A percentile compares a stretch with the other conserved stretches of the same genome.
Conservation (phyloP, 2,888 invertebrate species). For the Hylaea fasciaria region DNA sequence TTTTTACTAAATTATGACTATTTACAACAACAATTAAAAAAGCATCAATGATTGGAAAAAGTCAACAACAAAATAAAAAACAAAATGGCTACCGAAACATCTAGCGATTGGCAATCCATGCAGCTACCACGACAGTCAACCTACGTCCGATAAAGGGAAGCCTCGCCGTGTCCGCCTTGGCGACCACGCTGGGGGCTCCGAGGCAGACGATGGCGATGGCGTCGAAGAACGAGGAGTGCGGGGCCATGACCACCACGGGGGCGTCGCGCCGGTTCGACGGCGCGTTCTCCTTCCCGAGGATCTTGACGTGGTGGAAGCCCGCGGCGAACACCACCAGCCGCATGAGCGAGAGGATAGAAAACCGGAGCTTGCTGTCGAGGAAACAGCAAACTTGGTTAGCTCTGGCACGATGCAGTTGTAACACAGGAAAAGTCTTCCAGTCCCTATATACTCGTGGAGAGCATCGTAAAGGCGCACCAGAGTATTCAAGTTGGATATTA, state of each 20-base stretch:
- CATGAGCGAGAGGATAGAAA: constrained; percentile 88
- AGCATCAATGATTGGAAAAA: background rate
- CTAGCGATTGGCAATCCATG: constrained; percentile 28
- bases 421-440: background rate
- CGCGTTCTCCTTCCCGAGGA: constrained; percentile 87
- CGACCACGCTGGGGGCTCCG: constrained; percentile 95
- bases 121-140: constrained; percentile 55
- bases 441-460: no score
- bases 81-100: constrained; percentile 16
- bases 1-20: no score
- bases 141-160: constrained; percentile 97
- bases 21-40: no score
- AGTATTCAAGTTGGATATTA: no score
- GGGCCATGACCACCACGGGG: constrained; percentile 93
- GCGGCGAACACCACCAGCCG: constrained; percentile 90
- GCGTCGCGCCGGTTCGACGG: constrained; percentile 87
- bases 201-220: constrained; percentile 92
- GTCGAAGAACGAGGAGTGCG: constrained; percentile 97
- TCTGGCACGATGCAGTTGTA: background rate
- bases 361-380: constrained; percentile 85
- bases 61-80: background rate
- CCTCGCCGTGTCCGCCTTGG: constrained; percentile 92
- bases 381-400: constrained; percentile 45
- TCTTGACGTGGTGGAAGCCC: constrained; percentile 92
- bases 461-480: no score